phyloP scores from a whole-genome alignment of 2,113 vertebrate genomes.

The Abramis brama region DNA sequence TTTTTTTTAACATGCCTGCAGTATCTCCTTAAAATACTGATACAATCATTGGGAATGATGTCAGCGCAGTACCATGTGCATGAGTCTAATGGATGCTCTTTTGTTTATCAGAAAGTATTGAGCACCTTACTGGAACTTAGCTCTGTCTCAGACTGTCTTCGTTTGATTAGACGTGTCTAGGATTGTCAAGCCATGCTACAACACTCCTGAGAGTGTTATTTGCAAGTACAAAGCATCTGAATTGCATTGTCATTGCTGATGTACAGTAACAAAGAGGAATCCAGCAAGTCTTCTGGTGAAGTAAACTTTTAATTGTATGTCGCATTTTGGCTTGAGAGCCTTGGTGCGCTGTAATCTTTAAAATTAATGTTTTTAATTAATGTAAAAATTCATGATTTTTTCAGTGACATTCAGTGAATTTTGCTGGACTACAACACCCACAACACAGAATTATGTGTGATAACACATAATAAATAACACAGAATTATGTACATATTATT shows the following conservation, averaged over 20 bases:
- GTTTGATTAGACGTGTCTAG: conserved; percentile 23
- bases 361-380: too few relatives aligned
- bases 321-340: too few relatives aligned
- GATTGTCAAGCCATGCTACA: conserved; percentile 1
- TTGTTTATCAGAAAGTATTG: conserved; percentile 45
- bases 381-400: too few relatives aligned
- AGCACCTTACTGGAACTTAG: conserved; percentile 43
- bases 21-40: conserved; percentile 34
- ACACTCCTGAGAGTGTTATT: conserved; percentile 11
- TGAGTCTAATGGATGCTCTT: conserved; percentile 41
- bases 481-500: neutral
- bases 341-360: too few relatives aligned
- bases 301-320: too few relatives aligned
- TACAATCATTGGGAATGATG: conserved; percentile 24
- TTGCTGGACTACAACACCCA: neutral
- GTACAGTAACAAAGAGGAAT: neutral
- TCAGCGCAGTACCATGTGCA: conserved; percentile 33
- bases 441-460: neutral
- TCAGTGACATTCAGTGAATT: too few relatives aligned
- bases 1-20: conserved; percentile 21
- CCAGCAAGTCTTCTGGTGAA: too few relatives aligned
- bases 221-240: neutral
- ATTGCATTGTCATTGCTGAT: conserved; percentile 43
- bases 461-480: too few relatives aligned
- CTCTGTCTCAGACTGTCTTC: neutral